A percentile compares a stretch with the other conserved stretches of the same genome.
These are phyloP conservation scores for Styela clava DNA, from an alignment of 23 tunicate genomes.

Conservation along the genomic window DNA sequence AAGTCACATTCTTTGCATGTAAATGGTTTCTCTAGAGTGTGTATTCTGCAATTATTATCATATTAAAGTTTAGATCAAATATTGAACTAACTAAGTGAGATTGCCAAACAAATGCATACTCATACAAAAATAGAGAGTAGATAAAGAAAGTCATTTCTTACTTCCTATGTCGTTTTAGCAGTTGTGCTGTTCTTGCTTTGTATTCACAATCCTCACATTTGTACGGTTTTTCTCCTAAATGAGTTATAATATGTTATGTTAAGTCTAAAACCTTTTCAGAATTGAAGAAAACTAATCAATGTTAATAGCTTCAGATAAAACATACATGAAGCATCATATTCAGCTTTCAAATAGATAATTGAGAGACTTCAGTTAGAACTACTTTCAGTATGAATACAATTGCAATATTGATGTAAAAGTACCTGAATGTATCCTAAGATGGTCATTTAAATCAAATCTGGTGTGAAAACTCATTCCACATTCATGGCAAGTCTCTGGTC, in stretches of 20 bases:
- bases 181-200: constrained; percentile 42
- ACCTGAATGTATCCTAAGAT: constrained; percentile 70
- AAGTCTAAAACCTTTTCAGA: neutral
- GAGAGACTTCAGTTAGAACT: no score
- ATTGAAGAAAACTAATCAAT: neutral
- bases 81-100: no score
- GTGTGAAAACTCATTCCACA: constrained; percentile 54
- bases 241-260: no score
- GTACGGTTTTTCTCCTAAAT: constrained; percentile 77
- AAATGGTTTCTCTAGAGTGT: constrained; percentile 51
- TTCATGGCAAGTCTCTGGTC: constrained; percentile 31
- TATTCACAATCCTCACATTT: constrained; percentile 59
- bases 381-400: no score
- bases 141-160: neutral
- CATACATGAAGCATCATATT: no score
- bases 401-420: no score
- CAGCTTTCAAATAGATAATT: no score
- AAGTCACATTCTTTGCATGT: constrained; percentile 47
- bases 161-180: constrained; percentile 44
- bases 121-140: no score
- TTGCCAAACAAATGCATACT: no score
- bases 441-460: constrained; percentile 36
- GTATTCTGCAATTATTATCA: constrained; percentile 43
- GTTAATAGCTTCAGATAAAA: no score
- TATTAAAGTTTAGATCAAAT: no score